Conservation (phyloP, 2,113 vertebrate species). For the Callaeas wilsoni region DNA sequence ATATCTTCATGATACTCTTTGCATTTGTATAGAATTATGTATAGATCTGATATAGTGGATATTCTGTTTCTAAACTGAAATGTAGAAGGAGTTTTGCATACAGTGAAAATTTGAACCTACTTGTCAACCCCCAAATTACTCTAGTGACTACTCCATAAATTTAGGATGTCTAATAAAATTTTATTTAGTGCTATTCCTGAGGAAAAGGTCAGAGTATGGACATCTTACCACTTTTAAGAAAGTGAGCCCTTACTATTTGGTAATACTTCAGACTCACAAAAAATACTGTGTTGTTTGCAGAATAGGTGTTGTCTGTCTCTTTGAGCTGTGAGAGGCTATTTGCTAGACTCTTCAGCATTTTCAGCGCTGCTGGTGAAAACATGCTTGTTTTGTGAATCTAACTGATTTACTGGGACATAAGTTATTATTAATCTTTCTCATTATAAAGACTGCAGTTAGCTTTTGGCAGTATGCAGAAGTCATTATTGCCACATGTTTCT, state of each 20-base stretch:
- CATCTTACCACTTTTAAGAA: neutral
- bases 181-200: neutral
- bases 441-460: conserved; percentile 28
- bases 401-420: neutral
- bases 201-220: neutral
- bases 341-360: neutral
- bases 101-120: neutral
- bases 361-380: neutral
- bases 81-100: neutral
- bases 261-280: neutral
- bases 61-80: neutral
- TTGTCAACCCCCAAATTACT: neutral
- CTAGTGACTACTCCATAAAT: neutral
- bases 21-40: neutral
- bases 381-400: neutral
- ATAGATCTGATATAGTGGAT: neutral
- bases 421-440: conserved; percentile 31
- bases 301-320: neutral
- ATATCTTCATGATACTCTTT: neutral
- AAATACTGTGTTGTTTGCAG: neutral
- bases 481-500: conserved; percentile 59
- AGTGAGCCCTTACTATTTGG: accelerated
- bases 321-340: neutral
- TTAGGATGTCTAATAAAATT: neutral
- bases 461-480: conserved; percentile 49